Evolutionary conservation across 2,888 invertebrate genomes (phyloP).

Genomic region (Alloscopus bannaensis): DNA sequence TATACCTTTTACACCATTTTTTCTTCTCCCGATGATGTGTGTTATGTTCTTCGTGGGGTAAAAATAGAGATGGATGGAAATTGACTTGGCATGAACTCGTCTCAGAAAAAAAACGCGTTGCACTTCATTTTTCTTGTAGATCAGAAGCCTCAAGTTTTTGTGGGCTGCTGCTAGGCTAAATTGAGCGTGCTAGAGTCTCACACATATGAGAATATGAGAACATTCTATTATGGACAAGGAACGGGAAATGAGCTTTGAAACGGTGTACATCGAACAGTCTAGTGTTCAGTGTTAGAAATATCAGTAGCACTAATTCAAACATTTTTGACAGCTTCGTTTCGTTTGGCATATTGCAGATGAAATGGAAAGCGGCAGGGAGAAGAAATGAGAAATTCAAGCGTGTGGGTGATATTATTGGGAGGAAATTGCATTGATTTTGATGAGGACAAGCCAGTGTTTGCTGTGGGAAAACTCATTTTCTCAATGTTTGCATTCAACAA

Average conservation of each 20-base stretch:
- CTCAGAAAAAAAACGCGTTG: conserved; percentile 50
- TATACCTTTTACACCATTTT: no score
- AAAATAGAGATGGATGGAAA: conserved; percentile 61
- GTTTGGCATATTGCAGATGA: conserved; percentile 41
- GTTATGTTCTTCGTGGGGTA: conserved; percentile 25
- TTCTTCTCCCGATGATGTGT: no score
- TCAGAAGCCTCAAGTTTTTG: conserved; percentile 23
- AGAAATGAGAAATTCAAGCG: conserved; percentile 40
- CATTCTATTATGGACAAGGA: no score
- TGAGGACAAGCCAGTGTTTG: no score
- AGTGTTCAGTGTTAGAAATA: conserved; percentile 26
- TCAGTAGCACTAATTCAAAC: conserved; percentile 52
- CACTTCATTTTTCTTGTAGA: conserved; percentile 51
- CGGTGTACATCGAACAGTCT: conserved; percentile 19
- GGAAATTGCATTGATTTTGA: conserved; percentile 2
- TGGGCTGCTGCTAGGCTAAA: conserved; percentile 40
- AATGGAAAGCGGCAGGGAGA: conserved; percentile 4
- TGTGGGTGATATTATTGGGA: background rate
- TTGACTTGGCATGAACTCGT: conserved; percentile 64
- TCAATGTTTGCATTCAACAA: no score
- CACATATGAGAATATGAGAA: no score
- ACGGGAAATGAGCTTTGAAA: no score
- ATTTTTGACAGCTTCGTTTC: conserved; percentile 47
- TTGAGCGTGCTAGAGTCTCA: conserved; percentile 30
- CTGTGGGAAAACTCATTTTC: no score